Evolutionary conservation across 2,888 invertebrate species (phyloP).

Genomic region (Neelides folsomi): DNA sequence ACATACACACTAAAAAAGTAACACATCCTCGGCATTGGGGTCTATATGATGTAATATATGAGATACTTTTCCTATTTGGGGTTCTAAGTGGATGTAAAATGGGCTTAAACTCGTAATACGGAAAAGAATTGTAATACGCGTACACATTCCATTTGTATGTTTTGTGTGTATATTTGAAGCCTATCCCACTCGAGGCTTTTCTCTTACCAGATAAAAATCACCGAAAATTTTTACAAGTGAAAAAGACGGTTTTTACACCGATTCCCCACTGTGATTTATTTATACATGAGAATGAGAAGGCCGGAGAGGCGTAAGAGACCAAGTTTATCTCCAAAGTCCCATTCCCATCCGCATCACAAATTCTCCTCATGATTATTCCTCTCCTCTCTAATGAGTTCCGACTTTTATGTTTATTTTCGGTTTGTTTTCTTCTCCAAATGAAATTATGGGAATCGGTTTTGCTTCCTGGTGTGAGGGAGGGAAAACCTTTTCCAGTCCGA

Average conservation of each 20-base stretch:
- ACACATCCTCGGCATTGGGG: too few species aligned
- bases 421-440: conserved; percentile 12
- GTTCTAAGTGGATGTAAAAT: too few species aligned
- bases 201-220: conserved; percentile 23
- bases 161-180: too few species aligned
- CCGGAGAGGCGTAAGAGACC: not conserved
- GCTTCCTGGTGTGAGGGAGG: not conserved
- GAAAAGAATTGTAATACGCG: too few species aligned
- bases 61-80: too few species aligned
- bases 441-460: conserved; percentile 6
- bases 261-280: conserved; percentile 26
- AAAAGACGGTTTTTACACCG: conserved; percentile 22
- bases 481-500: not conserved
- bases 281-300: conserved; percentile 5
- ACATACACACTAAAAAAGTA: too few species aligned
- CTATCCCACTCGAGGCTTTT: conserved; percentile 18
- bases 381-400: conserved; percentile 16
- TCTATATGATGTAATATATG: too few species aligned
- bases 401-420: conserved; percentile 19
- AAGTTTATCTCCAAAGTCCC: not conserved
- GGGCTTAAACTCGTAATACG: too few species aligned
- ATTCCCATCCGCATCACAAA: not conserved
- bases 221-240: conserved; percentile 25
- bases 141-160: too few species aligned
- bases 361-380: not conserved